Conservation (phyloP, 2,888 invertebrate genomes). For the Tinea pellionella region DNA sequence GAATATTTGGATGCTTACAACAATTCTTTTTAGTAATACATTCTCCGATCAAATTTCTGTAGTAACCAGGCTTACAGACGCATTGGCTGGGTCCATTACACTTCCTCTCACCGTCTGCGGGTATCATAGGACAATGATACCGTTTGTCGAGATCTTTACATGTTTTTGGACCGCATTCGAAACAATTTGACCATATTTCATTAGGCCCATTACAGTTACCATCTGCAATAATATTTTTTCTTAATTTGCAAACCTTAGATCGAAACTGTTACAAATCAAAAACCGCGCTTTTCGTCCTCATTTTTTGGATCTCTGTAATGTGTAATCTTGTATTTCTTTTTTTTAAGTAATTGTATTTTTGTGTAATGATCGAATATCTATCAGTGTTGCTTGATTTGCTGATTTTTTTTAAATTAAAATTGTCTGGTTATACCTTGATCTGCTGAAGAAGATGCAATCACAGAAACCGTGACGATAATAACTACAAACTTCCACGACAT, state of each 20-base stretch:
- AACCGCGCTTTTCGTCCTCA: too few relatives aligned
- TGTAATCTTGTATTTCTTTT: too few relatives aligned
- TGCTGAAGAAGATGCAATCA: background rate
- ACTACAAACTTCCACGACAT: background rate
- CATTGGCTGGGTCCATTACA: background rate
- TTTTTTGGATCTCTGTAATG: too few relatives aligned
- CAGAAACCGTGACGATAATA: background rate
- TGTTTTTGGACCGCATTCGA: background rate
- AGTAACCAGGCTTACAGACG: constrained; percentile 8
- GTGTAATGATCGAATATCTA: too few relatives aligned
- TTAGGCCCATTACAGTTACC: background rate
- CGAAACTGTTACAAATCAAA: too few relatives aligned
- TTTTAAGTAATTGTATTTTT: too few relatives aligned
- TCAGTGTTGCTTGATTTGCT: too few relatives aligned
- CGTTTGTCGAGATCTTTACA: background rate
- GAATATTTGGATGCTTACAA: too few relatives aligned
- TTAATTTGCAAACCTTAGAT: too few relatives aligned
- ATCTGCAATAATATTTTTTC: too few relatives aligned
- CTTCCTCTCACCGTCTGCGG: background rate
- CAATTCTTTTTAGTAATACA: constrained; percentile 20
- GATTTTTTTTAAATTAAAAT: too few relatives aligned
- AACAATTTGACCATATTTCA: background rate
- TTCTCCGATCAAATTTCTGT: constrained; percentile 13
- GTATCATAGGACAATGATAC: background rate
- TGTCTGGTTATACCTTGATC: background rate